These are phyloP conservation scores for Diuraphis noxia DNA, from an alignment of 1,140 invertebrate species.

Conservation along the genomic window DNA sequence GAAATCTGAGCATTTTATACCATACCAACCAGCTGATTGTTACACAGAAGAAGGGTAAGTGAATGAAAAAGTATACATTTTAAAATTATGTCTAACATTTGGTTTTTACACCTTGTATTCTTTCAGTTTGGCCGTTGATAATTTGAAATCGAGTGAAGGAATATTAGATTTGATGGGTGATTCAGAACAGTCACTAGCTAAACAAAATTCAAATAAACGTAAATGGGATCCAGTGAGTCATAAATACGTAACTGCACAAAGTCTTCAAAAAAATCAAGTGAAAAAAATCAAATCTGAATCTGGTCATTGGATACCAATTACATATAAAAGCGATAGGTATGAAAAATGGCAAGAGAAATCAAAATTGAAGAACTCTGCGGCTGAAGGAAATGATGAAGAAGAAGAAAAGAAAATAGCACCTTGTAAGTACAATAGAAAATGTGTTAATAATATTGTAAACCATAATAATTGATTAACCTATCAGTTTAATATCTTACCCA, in stretches of 20 bases:
- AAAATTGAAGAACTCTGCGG: constrained; percentile 67
- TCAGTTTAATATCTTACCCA: neutral
- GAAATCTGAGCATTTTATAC: constrained; percentile 82
- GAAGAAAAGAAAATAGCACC: constrained; percentile 58
- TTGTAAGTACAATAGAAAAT: constrained; percentile 38
- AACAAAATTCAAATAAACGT: constrained; percentile 56
- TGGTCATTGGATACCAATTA: constrained; percentile 89
- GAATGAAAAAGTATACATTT: neutral
- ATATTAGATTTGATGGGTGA: constrained; percentile 82
- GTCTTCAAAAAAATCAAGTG: constrained; percentile 64
- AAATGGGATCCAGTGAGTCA: constrained; percentile 55
- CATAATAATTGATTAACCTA: neutral
- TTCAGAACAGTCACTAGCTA: constrained; percentile 68
- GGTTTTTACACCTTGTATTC: constrained; percentile 37
- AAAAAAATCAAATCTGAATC: constrained; percentile 93
- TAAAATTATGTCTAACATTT: neutral
- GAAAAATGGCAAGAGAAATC: constrained; percentile 83
- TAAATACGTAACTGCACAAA: constrained; percentile 53
- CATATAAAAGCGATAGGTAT: constrained; percentile 90
- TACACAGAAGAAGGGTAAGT: constrained; percentile 84
- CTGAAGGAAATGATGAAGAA: constrained; percentile 64
- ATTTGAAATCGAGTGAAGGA: constrained; percentile 74
- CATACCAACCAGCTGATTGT: constrained; percentile 81
- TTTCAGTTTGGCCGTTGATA: constrained; percentile 73
- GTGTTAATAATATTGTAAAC: neutral